Base-by-base conservation (phyloP, 2,113 vertebrate genomes). In the Paramormyrops kingsleyae region DNA sequence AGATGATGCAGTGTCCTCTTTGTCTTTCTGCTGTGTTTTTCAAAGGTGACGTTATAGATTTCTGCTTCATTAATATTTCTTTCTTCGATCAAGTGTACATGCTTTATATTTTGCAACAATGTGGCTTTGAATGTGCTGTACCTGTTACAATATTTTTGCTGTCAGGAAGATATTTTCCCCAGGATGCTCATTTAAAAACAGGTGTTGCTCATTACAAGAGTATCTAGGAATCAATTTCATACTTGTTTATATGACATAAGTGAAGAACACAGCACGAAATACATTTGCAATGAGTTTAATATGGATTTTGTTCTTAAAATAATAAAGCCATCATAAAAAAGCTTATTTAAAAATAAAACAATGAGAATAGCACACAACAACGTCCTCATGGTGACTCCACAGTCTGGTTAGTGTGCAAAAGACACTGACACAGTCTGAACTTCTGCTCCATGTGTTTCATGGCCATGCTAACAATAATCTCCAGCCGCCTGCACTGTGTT, bases 391-490 rank as follows among this genome's bases (percentile, higher is more conserved):
- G 77, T 91, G 91, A 91, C 77, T 87, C 52, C 91, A 90, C 89
- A 91, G 87, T 92, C 90, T 90, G 89, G 89, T 47, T 77, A 91
- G 83, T 46, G 83, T n/a, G 39, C 85, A 90, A 53, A 83, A 91
- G 92, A 91, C 91, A 46, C 83, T 9, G 19, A 83, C 80, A 83
- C 5, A 19, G 42, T 12, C 39, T 12, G 17, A 47, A 24, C 19
- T 21, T 21, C 80, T 19, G 39, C 70, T 77, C 31, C 15, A n/a
- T 39, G 31, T 77, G 80, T n/a, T 47, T 21, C 24, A 46, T 15
- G 39, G 7, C 24, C 9, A 12, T 46, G 80, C 91, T 92, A 92
- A 91, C 91, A 93, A 92, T 92, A 93, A 53, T 50, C 90, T 90
- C 87, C 89, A 24, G 91, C 56, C 90, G 90, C 90, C 91, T 86